Evolutionary conservation across 2,888 invertebrate genomes (phyloP), one percentile per base, ranked within the genome.

Genomic region (Dione vanillae): DNA sequence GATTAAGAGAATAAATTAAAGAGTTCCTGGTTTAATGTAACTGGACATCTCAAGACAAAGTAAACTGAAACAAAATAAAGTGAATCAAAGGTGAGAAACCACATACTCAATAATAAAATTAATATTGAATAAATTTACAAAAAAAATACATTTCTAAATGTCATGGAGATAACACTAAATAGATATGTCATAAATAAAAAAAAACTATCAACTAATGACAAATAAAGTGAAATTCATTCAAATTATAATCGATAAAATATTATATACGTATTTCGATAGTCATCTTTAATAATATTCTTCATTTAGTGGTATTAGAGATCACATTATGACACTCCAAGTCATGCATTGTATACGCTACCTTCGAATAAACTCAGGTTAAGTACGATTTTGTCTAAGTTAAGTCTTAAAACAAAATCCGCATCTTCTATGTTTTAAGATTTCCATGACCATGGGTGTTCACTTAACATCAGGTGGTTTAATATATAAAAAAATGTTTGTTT

Each of bases 1-100:
- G 47, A 62, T 69, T 47, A 64, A 47, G 40, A n/a, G 67, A 43
- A 56, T 67, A 58, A 37, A 64, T 69, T 45, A 43, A 45, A 61
- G 9, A 40, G 56, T 67, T 56, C 40, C 62, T 47, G 62, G 70
- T 54, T 64, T 35, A 47, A 67, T 47, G 67, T 45, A 40, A 65
- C 43, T 12, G n/a, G 16, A 16, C 47, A 1, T 8, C 0, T 10
- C 10, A 12, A 64, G 10, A 16, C 47, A 16, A 16, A 8, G 9
- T 47, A 9, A 16, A 47, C 9, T 16, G 8, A 47, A 9, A 8
- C 47, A 47, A 47, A 47, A 8, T n/a, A 45, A n/a, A n/a, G 45
- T n/a, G n/a, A 45, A 45, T n/a, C 45, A n/a, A n/a, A n/a, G 8
- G 9, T 47, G 27, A 27, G 27, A 27, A 27, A 27, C 27, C 27